Percentiles rank a stretch among this genome's conserved stretches.
Evolutionary conservation across 1,140 invertebrate species (phyloP).

Genomic region (Hyles euphorbiae): DNA sequence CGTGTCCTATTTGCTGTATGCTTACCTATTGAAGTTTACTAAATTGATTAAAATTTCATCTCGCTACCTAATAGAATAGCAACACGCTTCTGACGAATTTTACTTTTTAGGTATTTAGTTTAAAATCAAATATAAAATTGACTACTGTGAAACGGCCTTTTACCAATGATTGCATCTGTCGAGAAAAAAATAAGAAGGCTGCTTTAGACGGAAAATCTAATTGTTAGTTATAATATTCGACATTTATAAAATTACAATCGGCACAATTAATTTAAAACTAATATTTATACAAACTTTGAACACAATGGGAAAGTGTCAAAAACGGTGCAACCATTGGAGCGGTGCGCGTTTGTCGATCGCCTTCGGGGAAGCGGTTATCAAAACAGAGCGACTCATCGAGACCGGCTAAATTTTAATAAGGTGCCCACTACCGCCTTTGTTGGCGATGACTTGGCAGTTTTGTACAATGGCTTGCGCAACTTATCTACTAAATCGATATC

Average conservation of each 20-base stretch:
- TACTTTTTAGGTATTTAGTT: constrained; percentile 22
- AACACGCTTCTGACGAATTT: constrained; percentile 40
- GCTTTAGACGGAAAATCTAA: not conserved
- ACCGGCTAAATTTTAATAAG: constrained; percentile 73
- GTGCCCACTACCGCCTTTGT: constrained; percentile 73
- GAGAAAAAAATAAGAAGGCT: not conserved
- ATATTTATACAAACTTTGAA: constrained; percentile 36
- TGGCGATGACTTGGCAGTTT: constrained; percentile 59
- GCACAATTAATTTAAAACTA: constrained; percentile 25
- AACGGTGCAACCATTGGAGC: constrained; percentile 39
- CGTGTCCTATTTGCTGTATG: constrained; percentile 46
- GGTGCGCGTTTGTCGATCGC: constrained; percentile 44
- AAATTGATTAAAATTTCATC: constrained; percentile 71
- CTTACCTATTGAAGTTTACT: constrained; percentile 47
- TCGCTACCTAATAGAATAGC: constrained; percentile 27
- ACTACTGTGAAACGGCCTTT: not conserved
- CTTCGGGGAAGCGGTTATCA: constrained; percentile 58
- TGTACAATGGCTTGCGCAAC: constrained; percentile 70
- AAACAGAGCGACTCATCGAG: constrained; percentile 67
- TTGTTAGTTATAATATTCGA: not conserved
- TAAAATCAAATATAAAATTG: not conserved
- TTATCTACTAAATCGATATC: constrained; percentile 73
- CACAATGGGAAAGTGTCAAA: constrained; percentile 48
- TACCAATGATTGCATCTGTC: not conserved
- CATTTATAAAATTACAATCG: not conserved